Conservation (phyloP, 1,140 invertebrate species). For the Triops longicaudatus region DNA sequence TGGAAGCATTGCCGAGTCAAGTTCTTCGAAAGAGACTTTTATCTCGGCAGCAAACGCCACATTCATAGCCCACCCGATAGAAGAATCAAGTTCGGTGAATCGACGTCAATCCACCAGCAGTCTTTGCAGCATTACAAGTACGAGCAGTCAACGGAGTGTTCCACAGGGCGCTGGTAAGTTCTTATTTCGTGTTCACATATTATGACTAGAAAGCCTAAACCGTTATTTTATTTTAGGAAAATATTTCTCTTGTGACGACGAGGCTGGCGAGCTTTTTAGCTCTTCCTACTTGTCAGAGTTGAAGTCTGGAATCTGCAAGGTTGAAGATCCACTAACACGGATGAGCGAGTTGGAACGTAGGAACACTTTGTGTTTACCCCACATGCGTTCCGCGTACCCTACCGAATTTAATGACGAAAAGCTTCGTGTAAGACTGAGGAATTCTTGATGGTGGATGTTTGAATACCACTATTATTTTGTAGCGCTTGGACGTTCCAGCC, state of each 20-base stretch:
- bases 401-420: constrained; percentile 47
- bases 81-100: neutral
- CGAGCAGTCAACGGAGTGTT: constrained; percentile 1
- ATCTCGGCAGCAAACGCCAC: neutral
- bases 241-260: constrained; percentile 64
- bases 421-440: neutral
- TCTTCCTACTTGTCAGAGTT: constrained; percentile 52
- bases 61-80: neutral
- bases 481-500: neutral
- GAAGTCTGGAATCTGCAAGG: constrained; percentile 35
- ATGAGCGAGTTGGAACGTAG: constrained; percentile 65
- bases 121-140: neutral
- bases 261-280: constrained; percentile 71
- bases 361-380: constrained; percentile 77
- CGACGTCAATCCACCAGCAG: neutral
- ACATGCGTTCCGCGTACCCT: constrained; percentile 80
- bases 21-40: neutral
- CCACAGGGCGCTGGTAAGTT: constrained; percentile 24
- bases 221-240: constrained; percentile 40
- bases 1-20: constrained; percentile 7
- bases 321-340: constrained; percentile 39
- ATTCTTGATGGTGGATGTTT: neutral
- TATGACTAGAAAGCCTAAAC: neutral
- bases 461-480: neutral
- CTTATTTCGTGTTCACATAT: neutral